Evolutionary conservation across 2,888 invertebrate genomes (phyloP).

Genomic region (Hirtodrosophila duncani): DNA sequence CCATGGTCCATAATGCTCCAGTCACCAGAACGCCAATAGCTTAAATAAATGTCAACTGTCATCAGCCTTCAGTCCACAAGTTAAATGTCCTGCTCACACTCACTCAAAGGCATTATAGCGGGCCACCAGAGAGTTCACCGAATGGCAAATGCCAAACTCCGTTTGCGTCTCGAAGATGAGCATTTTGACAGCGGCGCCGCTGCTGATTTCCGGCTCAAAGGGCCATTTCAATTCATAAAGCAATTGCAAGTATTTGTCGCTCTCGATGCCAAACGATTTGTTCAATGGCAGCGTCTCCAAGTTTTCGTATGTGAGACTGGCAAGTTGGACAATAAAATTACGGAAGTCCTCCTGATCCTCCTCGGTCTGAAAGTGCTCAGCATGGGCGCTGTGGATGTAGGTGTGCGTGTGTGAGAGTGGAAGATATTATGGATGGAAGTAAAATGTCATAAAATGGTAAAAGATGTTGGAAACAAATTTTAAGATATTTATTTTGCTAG

Average conservation of each 20-base stretch:
- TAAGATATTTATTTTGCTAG: no score
- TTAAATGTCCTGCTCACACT: constrained; percentile 25
- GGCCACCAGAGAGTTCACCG: constrained; percentile 83
- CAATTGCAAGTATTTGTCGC: constrained; percentile 81
- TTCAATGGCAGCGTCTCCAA: constrained; percentile 81
- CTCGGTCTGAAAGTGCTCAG: constrained; percentile 72
- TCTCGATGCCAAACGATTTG: constrained; percentile 78
- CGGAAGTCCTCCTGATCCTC: constrained; percentile 80
- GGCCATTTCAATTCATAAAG: constrained; percentile 79
- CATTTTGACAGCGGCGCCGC: constrained; percentile 80
- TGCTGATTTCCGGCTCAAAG: constrained; percentile 81
- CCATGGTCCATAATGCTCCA: constrained; percentile 80
- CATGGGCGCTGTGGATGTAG: constrained; percentile 44
- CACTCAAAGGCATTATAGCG: constrained; percentile 77
- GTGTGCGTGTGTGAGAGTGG: neutral
- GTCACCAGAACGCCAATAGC: constrained; percentile 81
- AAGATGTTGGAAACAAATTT: no score
- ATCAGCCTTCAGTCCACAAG: constrained; percentile 1
- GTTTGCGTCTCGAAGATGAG: constrained; percentile 82
- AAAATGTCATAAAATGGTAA: no score
- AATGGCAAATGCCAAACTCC: constrained; percentile 85
- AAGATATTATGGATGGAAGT: no score
- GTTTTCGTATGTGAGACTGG: constrained; percentile 82
- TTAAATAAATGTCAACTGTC: constrained; percentile 36
- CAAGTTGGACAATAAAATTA: constrained; percentile 80